Percentiles rank a stretch among this genome's conserved stretches.
phyloP scores from a whole-genome alignment of 2,797 vertebrate genomes.

The Coracias cyanogaster region DNA sequence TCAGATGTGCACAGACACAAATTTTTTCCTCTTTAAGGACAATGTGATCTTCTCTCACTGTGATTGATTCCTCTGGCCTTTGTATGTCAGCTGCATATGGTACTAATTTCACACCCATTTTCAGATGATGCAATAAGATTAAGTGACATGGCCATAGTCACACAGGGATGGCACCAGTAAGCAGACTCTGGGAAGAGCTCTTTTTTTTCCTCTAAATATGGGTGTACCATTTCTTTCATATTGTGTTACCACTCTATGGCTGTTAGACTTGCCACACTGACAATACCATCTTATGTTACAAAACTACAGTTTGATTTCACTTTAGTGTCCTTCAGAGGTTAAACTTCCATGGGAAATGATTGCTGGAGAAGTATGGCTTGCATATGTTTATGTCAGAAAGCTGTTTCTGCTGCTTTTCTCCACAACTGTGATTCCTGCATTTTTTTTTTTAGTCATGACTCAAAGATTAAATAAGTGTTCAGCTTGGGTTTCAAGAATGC shows the following conservation, averaged over 20 bases:
- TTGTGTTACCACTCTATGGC: neutral
- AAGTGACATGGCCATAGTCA: conserved; percentile 14
- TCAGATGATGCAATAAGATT: conserved; percentile 41
- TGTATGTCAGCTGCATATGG: neutral
- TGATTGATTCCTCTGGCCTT: conserved; percentile 14
- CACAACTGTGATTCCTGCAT: neutral
- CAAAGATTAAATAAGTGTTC: conserved; percentile 38
- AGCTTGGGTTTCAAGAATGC: conserved; percentile 35
- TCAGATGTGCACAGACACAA: neutral
- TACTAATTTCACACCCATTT: conserved; percentile 47
- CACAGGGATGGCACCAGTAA: neutral
- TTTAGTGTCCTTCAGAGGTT: conserved; percentile 29
- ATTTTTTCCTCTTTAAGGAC: neutral
- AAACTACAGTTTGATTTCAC: neutral
- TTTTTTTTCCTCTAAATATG: neutral
- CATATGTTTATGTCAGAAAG: conserved; percentile 36
- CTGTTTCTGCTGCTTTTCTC: neutral
- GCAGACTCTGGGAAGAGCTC: neutral
- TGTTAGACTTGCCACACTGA: neutral
- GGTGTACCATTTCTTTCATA: neutral
- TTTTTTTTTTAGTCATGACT: conserved; percentile 25
- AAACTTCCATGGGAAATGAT: conserved; percentile 8
- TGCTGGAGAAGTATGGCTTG: conserved; percentile 28
- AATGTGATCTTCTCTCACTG: neutral
- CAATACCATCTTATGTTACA: conserved; percentile 28